Conservation (phyloP, 2,888 invertebrate species). For the Polyommatus icarus region DNA sequence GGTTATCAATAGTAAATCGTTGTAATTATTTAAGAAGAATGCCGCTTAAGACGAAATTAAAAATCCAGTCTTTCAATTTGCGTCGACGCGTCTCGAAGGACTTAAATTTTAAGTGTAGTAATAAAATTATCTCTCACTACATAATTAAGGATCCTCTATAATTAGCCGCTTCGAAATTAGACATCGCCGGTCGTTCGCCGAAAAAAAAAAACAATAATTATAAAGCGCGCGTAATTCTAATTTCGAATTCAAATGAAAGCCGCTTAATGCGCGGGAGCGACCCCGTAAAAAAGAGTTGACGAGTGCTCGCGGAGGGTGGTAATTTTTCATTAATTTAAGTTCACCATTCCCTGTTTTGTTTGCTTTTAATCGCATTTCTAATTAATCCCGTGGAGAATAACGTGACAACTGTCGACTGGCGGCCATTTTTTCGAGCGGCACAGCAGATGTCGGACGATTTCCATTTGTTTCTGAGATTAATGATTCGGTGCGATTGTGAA, state of each 20-base stretch:
- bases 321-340: constrained; percentile 82
- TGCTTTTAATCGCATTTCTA: constrained; percentile 81
- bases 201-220: constrained; percentile 75
- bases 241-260: constrained; percentile 81
- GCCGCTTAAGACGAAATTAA: neutral
- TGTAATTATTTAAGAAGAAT: neutral
- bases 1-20: neutral
- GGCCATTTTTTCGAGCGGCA: constrained; percentile 75
- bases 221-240: constrained; percentile 81
- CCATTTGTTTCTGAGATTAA: constrained; percentile 81
- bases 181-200: constrained; percentile 69
- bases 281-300: constrained; percentile 80
- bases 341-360: constrained; percentile 81
- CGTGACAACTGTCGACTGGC: constrained; percentile 81
- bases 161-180: constrained; percentile 68
- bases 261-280: constrained; percentile 81
- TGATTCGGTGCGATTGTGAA: constrained; percentile 80
- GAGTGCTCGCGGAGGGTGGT: constrained; percentile 79
- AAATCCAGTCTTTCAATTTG: constrained; percentile 16
- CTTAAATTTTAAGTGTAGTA: constrained; percentile 22
- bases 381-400: constrained; percentile 81
- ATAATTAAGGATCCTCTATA: constrained; percentile 50
- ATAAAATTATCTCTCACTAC: constrained; percentile 35
- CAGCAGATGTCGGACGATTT: constrained; percentile 80
- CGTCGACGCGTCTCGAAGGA: constrained; percentile 7